A percentile compares a stretch with the other conserved stretches of the same genome.
These are phyloP conservation scores for Wiebesia pumilae DNA, from an alignment of 1,140 invertebrate genomes.

Conservation along the genomic window DNA sequence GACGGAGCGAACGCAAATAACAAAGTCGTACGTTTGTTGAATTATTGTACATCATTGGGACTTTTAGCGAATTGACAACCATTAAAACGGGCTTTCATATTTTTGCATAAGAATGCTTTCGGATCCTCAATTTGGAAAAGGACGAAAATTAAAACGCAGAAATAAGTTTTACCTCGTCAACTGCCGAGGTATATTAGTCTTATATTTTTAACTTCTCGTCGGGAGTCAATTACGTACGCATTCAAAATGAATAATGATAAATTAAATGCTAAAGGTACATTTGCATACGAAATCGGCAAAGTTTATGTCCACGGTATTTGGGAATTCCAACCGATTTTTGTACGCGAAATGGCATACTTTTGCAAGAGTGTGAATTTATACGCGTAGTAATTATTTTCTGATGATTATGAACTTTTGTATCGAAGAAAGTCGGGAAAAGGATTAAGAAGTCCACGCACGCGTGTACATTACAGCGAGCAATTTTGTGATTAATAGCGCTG, in stretches of 20 bases:
- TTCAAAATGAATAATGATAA: neutral
- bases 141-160: no score
- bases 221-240: neutral
- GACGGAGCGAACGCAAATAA: no score
- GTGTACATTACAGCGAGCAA: neutral
- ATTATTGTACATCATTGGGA: no score
- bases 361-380: slow-evolving; percentile 22
- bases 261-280: neutral
- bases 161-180: neutral
- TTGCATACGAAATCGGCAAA: neutral
- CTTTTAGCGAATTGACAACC: no score
- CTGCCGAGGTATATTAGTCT: neutral
- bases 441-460: neutral
- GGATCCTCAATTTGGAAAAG: no score
- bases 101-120: no score
- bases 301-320: neutral
- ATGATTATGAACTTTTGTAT: slow-evolving; percentile 30
- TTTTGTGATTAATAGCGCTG: neutral
- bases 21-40: no score
- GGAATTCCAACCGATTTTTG: slow-evolving; percentile 21
- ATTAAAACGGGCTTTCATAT: no score
- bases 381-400: neutral
- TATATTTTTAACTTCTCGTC: neutral
- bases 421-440: neutral
- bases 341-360: slow-evolving; percentile 23